These are phyloP conservation scores for Raphicerus campestris DNA, from an alignment of 2,113 vertebrate genomes.

Conservation along the genomic window DNA sequence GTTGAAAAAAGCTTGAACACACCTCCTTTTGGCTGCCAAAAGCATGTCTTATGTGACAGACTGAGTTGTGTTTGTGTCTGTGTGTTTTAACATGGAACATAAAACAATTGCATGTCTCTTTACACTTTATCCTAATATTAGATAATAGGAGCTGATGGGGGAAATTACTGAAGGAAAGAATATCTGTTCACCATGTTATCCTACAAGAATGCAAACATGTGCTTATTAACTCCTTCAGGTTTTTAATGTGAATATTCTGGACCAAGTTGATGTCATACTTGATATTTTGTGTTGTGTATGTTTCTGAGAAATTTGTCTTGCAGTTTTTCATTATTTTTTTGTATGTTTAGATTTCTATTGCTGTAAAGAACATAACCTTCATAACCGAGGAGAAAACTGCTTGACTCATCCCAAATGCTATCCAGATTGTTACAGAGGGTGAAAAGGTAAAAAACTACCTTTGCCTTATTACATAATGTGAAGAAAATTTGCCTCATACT, in stretches of 20 bases:
- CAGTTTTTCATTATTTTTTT: conserved; percentile 42
- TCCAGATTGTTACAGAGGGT: conserved; percentile 87
- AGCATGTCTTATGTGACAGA: conserved; percentile 26
- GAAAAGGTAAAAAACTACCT: conserved; percentile 86
- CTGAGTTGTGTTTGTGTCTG: background rate
- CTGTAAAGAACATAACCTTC: conserved; percentile 86
- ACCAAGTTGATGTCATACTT: background rate
- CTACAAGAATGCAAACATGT: background rate
- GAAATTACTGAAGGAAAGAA: background rate
- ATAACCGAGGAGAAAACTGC: conserved; percentile 94
- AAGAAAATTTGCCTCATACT: background rate
- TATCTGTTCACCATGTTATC: background rate
- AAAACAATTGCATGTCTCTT: background rate
- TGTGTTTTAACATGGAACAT: background rate
- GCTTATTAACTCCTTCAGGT: background rate
- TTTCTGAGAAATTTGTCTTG: background rate
- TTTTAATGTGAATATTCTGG: background rate
- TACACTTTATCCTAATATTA: conserved; percentile 15
- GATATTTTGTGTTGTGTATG: conserved; percentile 12
- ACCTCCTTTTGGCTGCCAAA: background rate
- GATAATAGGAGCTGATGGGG: background rate
- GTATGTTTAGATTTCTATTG: conserved; percentile 85
- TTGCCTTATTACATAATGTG: background rate
- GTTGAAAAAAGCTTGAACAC: conserved; percentile 8
- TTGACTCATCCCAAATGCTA: conserved; percentile 93